Evolutionary conservation across 2,113 vertebrate genomes (phyloP).

Genomic region (Etia nguti): DNA sequence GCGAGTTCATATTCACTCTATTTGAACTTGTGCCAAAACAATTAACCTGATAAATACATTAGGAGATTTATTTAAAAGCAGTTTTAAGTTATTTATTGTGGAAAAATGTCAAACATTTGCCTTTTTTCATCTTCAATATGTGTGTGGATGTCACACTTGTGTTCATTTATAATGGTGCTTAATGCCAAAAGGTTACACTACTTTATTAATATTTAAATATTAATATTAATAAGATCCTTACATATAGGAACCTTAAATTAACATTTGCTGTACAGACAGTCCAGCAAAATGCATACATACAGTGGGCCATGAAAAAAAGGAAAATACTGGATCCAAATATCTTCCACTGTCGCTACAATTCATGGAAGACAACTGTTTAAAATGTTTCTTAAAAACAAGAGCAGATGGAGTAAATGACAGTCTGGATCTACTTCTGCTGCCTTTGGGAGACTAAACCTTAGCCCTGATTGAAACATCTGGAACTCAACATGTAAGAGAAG

Average conservation of each 20-base stretch:
- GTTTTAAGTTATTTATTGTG: background rate
- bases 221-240: background rate
- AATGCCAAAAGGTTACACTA: background rate
- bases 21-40: background rate
- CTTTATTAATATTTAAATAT: background rate
- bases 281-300: background rate
- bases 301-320: background rate
- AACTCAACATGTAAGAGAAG: background rate
- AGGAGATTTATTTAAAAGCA: background rate
- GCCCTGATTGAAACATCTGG: background rate
- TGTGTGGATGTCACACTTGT: background rate
- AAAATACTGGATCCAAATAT: background rate
- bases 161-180: background rate
- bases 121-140: background rate
- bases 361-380: background rate
- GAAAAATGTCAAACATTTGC: accelerated
- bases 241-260: background rate
- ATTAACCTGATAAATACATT: background rate
- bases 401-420: background rate
- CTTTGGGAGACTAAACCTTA: background rate
- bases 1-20: slow-evolving; percentile 67
- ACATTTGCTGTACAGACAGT: background rate
- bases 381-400: background rate
- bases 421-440: background rate
- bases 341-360: background rate